A percentile compares a stretch with the other conserved stretches of the same genome.
phyloP scores from a whole-genome alignment of 2,888 invertebrate species.

The Cryptocephalus primarius region DNA sequence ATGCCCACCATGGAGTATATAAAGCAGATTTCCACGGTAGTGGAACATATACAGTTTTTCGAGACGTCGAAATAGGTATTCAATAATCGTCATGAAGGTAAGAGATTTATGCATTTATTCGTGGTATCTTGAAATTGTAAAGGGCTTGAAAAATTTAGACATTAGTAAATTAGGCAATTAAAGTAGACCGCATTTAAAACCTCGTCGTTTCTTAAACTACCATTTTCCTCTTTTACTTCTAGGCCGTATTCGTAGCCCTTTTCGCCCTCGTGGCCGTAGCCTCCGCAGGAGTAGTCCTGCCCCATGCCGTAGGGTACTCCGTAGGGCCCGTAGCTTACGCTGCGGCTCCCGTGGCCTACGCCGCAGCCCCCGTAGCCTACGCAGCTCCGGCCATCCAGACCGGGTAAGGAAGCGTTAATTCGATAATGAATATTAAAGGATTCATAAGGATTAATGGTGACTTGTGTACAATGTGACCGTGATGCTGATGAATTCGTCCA shows the following conservation, averaged over 20 bases:
- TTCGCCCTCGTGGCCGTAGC: conserved; percentile 30
- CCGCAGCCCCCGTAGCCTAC: conserved; percentile 20
- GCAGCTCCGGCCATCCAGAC: conserved; percentile 27
- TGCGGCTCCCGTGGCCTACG: conserved; percentile 10
- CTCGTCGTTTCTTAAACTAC: no score
- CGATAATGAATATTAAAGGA: no score
- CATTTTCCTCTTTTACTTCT: conserved; percentile 4
- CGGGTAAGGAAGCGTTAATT: conserved; percentile 17
- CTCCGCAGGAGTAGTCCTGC: conserved; percentile 18
- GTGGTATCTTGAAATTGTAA: no score
- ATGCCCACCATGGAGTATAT: conserved; percentile 10
- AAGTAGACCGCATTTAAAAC: no score
- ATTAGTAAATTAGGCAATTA: no score
- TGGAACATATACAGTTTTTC: conserved; percentile 20
- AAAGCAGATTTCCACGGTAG: conserved; percentile 2
- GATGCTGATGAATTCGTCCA: no score
- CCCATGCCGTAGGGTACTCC: conserved; percentile 3
- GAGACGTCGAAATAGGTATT: conserved; percentile 18
- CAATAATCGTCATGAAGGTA: conserved; percentile 13
- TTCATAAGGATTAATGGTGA: no score
- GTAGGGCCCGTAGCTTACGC: conserved; percentile 1
- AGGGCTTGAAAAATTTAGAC: no score
- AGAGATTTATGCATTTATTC: conserved; percentile 3
- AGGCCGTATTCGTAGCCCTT: conserved; percentile 24
- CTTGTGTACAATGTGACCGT: no score